A percentile compares a stretch with the other conserved stretches of the same genome.
Evolutionary conservation across 2,888 invertebrate species (phyloP).

Genomic region (Stramonita haemastoma): DNA sequence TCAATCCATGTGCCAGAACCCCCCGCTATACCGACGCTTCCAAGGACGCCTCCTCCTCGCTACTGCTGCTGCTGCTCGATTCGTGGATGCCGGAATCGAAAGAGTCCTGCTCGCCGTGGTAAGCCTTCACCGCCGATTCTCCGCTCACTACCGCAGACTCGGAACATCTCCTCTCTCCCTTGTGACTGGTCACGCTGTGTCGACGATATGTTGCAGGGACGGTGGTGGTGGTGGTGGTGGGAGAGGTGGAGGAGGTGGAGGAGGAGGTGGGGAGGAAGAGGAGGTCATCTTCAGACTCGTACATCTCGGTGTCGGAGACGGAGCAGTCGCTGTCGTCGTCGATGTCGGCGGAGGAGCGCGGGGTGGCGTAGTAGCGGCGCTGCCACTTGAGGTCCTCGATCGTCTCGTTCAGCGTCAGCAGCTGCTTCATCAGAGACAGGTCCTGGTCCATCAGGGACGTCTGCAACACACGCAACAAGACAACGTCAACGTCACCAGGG

Average conservation of each 20-base stretch:
- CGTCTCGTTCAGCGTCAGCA: constrained; percentile 73
- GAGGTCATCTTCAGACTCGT: constrained; percentile 57
- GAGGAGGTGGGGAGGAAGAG: constrained; percentile 46
- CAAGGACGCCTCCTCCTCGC: not conserved
- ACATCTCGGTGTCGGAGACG: constrained; percentile 67
- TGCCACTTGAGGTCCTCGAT: constrained; percentile 75
- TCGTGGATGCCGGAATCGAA: constrained; percentile 67
- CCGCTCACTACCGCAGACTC: constrained; percentile 25
- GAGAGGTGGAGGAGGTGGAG: constrained; percentile 39
- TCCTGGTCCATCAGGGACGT: constrained; percentile 74
- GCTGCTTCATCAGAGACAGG: constrained; percentile 71
- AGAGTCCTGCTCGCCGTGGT: constrained; percentile 58
- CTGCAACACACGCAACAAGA: constrained; percentile 56
- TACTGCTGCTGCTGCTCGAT: constrained; percentile 33
- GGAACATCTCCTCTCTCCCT: not conserved
- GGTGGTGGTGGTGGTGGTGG: constrained; percentile 40
- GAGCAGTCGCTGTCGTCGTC: constrained; percentile 59
- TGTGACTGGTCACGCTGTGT: not conserved
- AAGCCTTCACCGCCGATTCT: constrained; percentile 33
- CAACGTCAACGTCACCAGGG: not conserved
- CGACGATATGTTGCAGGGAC: not conserved
- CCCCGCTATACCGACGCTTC: constrained; percentile 15
- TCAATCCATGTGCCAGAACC: not conserved
- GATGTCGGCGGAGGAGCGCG: constrained; percentile 60
- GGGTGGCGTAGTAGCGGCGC: constrained; percentile 59